These are phyloP conservation scores for Anthoscopus minutus DNA, from an alignment of 2,113 vertebrate genomes.

Conservation along the genomic window DNA sequence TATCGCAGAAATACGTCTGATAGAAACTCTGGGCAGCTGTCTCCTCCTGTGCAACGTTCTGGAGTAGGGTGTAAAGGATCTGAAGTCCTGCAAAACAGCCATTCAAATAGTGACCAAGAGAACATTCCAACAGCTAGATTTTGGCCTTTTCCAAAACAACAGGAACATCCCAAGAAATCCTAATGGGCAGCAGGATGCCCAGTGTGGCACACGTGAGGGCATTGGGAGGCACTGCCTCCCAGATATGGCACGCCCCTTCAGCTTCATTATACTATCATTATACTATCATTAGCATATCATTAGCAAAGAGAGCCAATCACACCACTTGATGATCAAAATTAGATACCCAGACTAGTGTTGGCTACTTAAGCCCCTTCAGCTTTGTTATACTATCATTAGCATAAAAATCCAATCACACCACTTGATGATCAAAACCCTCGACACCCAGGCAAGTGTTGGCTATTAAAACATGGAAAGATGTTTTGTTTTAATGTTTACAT, in stretches of 20 bases:
- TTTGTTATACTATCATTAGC: not conserved
- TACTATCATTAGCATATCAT: not conserved
- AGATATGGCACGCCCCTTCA: accelerated
- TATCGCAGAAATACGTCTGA: constrained; percentile 97
- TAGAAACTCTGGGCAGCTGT: constrained; percentile 97
- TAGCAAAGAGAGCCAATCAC: not conserved
- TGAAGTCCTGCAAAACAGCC: constrained; percentile 80
- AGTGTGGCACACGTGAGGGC: accelerated
- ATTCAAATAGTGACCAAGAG: not conserved
- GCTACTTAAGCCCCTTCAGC: not conserved
- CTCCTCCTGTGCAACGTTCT: constrained; percentile 97
- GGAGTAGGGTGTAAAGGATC: constrained; percentile 93
- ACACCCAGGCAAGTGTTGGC: accelerated
- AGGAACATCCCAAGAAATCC: not conserved
- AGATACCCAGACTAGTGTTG: accelerated
- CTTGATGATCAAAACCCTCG: not conserved
- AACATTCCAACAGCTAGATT: not conserved
- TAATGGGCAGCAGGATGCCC: not conserved
- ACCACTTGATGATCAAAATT: too few relatives aligned
- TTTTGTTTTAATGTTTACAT: not conserved
- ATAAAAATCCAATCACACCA: not conserved
- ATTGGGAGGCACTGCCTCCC: not conserved
- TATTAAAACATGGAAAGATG: not conserved
- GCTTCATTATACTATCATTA: too few relatives aligned
- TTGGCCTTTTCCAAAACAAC: not conserved